Evolutionary conservation across 2,797 vertebrate genomes (phyloP), one percentile per base, ranked within the genome.

Genomic region (Phataginus tetradactyla): DNA sequence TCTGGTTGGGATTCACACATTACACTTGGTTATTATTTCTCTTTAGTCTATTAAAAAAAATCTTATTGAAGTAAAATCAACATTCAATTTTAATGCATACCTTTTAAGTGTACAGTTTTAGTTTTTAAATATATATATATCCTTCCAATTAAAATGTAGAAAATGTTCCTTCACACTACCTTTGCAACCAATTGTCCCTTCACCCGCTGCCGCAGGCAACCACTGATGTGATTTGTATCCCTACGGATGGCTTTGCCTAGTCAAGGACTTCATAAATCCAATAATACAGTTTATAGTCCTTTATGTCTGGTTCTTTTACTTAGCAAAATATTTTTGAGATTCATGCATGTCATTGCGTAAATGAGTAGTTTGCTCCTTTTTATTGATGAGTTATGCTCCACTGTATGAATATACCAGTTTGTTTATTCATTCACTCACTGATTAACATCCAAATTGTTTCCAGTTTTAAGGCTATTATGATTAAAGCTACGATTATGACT

Each of bases 21-120:
- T 84, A 10, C n/a, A 74, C 90, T 84, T 86, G 23, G 11, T 37
- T 75, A 57, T 72, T 92, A 92, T 86, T 93, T 86, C 29, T 69
- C 57, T 93, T 68, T n/a, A 29, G 42, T 63, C 18, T 84, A 84
- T 86, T 92, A 25, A 61, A 75, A 57, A 14, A 49, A 69, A 10
- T 2, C 10, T 86, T 72, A 87, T 57, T 34, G 27, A 79, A 69
- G 12, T 66, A 86, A 92, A 96, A 55, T 68, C 49, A 72, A 51
- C 29, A 66, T 79, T 86, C 8, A 79, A 4, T 89, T 72, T 34
- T 69, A 39, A 86, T 83, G 15, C 69, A 80, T 59, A 45, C 21
- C 75, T 51, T 83, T 90, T 21, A 84, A 90, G 39, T 37, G 2
- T 86, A 20, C 6, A 45, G 11, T 45, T 66, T 80, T 7, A 59